Percentiles rank a stretch among this genome's conserved stretches.
These are phyloP conservation scores for Embiotoca jacksoni DNA, from an alignment of 2,113 vertebrate genomes.

Conservation along the genomic window DNA sequence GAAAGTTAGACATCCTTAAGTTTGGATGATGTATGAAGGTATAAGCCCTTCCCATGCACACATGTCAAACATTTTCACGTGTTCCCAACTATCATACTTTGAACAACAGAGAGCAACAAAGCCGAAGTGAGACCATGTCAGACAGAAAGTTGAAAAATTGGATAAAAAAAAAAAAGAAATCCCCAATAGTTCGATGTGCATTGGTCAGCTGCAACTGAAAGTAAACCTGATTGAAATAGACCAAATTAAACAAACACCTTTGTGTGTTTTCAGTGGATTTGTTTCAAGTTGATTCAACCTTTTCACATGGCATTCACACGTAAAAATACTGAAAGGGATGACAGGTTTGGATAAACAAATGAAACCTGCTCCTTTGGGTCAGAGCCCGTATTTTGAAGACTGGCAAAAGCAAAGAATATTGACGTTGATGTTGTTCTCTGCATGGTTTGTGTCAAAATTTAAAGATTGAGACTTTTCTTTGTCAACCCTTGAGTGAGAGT, in stretches of 20 bases:
- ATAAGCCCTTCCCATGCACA: too few relatives aligned
- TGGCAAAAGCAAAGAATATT: not conserved
- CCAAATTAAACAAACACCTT: conserved; percentile 27
- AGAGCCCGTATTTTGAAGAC: not conserved
- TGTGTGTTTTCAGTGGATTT: conserved; percentile 31
- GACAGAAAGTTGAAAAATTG: conserved; percentile 23
- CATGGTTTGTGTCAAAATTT: not conserved
- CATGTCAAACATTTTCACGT: not conserved
- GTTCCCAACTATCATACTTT: too few relatives aligned
- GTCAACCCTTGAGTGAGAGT: not conserved
- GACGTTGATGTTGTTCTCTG: not conserved
- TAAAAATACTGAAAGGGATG: conserved; percentile 16
- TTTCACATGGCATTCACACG: not conserved
- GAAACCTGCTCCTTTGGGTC: not conserved
- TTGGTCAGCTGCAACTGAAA: conserved; percentile 6
- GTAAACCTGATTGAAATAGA: conserved; percentile 19
- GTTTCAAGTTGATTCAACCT: conserved; percentile 28
- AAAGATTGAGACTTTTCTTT: not conserved
- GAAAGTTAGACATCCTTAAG: too few relatives aligned
- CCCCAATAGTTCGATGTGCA: not conserved
- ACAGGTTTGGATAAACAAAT: conserved; percentile 20
- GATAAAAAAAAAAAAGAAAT: not conserved
- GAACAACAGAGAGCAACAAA: too few relatives aligned
- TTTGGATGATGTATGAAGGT: too few relatives aligned
- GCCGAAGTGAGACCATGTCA: not conserved